These are phyloP conservation scores for Menidia menidia DNA, from an alignment of 2,797 vertebrate genomes.

Conservation along the genomic window DNA sequence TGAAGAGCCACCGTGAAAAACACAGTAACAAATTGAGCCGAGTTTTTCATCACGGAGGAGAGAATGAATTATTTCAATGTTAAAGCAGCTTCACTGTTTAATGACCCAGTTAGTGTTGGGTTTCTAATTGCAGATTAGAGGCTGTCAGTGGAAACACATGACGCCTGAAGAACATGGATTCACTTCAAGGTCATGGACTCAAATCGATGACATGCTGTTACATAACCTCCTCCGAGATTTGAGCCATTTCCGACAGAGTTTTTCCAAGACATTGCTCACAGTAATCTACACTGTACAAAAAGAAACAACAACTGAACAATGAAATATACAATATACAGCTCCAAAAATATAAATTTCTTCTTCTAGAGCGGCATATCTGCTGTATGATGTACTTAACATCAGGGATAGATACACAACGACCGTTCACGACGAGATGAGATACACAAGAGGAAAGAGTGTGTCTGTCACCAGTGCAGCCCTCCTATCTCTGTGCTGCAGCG, in stretches of 20 bases:
- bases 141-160: slow-evolving; percentile 28
- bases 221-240: slow-evolving; percentile 55
- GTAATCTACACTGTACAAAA: slow-evolving; percentile 20
- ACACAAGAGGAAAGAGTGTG: background rate
- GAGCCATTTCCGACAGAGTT: slow-evolving; percentile 30
- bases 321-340: too few relatives aligned
- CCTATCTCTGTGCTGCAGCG: slow-evolving; percentile 15
- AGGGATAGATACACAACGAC: background rate
- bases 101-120: slow-evolving; percentile 13
- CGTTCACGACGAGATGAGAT: background rate
- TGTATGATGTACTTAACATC: background rate
- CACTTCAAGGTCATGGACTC: slow-evolving; percentile 68
- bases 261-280: slow-evolving; percentile 27
- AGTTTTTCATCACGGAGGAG: slow-evolving; percentile 49
- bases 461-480: slow-evolving; percentile 26
- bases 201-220: slow-evolving; percentile 55
- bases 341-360: background rate
- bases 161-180: slow-evolving; percentile 42
- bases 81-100: slow-evolving; percentile 22
- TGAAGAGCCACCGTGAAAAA: slow-evolving; percentile 16
- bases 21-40: slow-evolving; percentile 35
- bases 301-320: background rate
- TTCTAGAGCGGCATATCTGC: background rate
- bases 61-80: slow-evolving; percentile 20
- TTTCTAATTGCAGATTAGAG: slow-evolving; percentile 50